These are phyloP conservation scores for Gasteruption jaculator DNA, from an alignment of 2,888 invertebrate species.

Conservation along the genomic window DNA sequence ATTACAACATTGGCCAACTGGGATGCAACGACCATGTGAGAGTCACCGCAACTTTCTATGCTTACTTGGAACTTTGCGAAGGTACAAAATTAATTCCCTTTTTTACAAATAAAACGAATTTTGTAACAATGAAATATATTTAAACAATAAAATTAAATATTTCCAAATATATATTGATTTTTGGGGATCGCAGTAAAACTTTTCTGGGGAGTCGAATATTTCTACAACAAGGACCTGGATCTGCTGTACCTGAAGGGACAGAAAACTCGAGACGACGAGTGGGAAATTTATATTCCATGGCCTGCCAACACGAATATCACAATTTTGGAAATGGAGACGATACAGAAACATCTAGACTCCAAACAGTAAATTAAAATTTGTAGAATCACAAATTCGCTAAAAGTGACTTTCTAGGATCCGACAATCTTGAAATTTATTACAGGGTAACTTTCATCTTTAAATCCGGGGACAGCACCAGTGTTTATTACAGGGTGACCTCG, in stretches of 20 bases:
- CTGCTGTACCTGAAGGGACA: conserved; percentile 51
- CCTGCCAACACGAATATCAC: conserved; percentile 45
- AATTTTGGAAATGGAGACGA: conserved; percentile 49
- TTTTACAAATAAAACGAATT: not conserved
- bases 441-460: conserved; percentile 46
- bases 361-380: conserved; percentile 27
- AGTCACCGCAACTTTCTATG: conserved; percentile 53
- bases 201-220: conserved; percentile 53
- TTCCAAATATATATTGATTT: conserved; percentile 17
- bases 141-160: not conserved
- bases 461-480: conserved; percentile 42
- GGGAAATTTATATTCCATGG: conserved; percentile 52
- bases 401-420: conserved; percentile 14
- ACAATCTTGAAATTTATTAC: conserved; percentile 8
- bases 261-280: conserved; percentile 38
- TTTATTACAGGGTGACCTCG: conserved; percentile 38
- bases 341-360: conserved; percentile 45
- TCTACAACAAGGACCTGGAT: conserved; percentile 45
- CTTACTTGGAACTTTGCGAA: conserved; percentile 57
- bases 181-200: conserved; percentile 46
- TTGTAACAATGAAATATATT: not conserved
- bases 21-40: conserved; percentile 51
- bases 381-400: conserved; percentile 9
- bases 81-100: conserved; percentile 42
- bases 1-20: conserved; percentile 49